These are phyloP conservation scores for Peromyscus eremicus DNA, from an alignment of 2,797 vertebrate species.

Conservation along the genomic window DNA sequence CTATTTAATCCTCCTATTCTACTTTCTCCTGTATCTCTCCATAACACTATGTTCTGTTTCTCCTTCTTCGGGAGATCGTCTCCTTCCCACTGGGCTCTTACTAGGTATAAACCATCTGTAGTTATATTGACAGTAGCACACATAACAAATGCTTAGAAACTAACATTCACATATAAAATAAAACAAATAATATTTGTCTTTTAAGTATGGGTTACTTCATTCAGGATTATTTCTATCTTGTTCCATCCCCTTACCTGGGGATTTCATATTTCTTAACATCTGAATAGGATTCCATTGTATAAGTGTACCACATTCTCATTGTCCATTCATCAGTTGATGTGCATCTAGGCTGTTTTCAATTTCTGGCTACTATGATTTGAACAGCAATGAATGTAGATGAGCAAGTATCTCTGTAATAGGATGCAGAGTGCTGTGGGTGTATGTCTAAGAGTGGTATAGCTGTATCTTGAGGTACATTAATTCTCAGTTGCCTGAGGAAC, in stretches of 20 bases:
- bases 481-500: background rate
- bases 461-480: background rate
- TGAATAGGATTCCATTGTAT: background rate
- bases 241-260: too few relatives aligned
- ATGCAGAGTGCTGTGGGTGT: background rate
- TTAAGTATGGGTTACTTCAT: background rate
- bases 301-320: background rate
- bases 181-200: background rate
- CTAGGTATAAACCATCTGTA: background rate
- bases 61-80: background rate
- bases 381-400: background rate
- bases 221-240: background rate
- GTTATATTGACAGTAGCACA: background rate
- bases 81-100: background rate
- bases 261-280: background rate
- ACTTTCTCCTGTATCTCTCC: background rate
- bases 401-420: background rate
- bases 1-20: background rate
- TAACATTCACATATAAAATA: background rate
- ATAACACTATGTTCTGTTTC: background rate
- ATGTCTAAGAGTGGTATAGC: background rate
- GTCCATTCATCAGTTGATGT: background rate
- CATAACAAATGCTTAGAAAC: background rate
- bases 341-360: background rate
- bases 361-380: background rate